These are phyloP conservation scores for Microcebus murinus DNA, from an alignment of 2,113 vertebrate genomes.

Conservation along the genomic window DNA sequence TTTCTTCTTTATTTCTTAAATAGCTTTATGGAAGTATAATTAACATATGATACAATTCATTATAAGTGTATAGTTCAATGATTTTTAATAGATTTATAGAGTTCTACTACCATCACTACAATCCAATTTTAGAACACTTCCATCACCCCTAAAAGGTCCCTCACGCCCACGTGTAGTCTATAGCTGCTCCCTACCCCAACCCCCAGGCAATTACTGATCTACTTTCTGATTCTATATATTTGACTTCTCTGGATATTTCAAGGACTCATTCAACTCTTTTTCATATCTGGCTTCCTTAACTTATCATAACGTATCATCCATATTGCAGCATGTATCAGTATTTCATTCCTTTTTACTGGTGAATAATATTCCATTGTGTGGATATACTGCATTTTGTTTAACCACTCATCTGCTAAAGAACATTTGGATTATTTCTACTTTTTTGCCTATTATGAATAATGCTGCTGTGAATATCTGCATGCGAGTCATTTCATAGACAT, in stretches of 20 bases:
- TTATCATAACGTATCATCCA: background rate
- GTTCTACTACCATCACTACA: background rate
- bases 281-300: background rate
- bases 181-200: background rate
- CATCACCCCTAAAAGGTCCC: background rate
- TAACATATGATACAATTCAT: background rate
- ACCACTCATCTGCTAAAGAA: background rate
- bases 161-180: background rate
- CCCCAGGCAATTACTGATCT: background rate
- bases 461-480: background rate
- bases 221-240: background rate
- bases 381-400: background rate
- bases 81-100: background rate
- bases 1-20: background rate
- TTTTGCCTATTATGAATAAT: background rate
- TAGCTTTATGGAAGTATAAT: conserved; percentile 1
- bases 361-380: background rate
- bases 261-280: background rate
- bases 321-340: background rate
- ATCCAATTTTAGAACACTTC: conserved; percentile 10
- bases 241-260: background rate
- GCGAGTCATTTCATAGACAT: background rate
- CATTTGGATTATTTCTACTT: background rate
- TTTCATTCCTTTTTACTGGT: background rate
- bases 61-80: background rate